Conservation (phyloP, 2,797 vertebrate genomes). For the Remorina albescens region DNA sequence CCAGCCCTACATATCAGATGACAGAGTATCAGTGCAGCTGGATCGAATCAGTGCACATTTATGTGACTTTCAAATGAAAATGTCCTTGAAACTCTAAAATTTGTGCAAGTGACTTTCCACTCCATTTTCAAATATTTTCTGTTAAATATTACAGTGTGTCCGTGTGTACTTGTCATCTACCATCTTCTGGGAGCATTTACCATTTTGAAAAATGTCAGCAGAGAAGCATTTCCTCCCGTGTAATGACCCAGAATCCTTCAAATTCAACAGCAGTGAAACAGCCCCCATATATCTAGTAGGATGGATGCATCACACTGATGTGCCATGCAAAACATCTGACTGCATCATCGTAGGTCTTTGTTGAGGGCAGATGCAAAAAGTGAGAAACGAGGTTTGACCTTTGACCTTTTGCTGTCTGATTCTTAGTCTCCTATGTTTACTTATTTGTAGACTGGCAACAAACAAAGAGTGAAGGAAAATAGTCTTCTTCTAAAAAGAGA, state of each 20-base stretch:
- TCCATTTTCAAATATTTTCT: background rate
- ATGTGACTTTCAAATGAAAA: background rate
- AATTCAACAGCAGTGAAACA: background rate
- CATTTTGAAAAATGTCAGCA: constrained; percentile 21
- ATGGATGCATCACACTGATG: background rate
- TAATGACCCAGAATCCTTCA: constrained; percentile 8
- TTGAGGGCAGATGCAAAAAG: background rate
- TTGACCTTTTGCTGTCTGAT: background rate
- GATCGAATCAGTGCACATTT: background rate
- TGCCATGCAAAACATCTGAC: background rate
- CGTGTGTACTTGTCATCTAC: background rate
- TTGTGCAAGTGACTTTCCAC: background rate
- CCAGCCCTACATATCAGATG: constrained; percentile 32
- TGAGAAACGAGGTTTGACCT: constrained; percentile 3
- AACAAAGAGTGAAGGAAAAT: background rate
- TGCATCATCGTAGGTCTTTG: background rate
- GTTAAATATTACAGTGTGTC: background rate
- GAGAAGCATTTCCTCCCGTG: background rate
- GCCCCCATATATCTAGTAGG: background rate
- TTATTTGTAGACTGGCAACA: background rate
- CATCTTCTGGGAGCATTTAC: constrained; percentile 7
- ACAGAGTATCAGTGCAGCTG: constrained; percentile 20
- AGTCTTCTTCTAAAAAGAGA: background rate
- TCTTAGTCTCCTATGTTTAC: background rate
- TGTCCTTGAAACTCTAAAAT: background rate